phyloP scores from a whole-genome alignment of 2,888 invertebrate species.

The Parnassius smintheus region DNA sequence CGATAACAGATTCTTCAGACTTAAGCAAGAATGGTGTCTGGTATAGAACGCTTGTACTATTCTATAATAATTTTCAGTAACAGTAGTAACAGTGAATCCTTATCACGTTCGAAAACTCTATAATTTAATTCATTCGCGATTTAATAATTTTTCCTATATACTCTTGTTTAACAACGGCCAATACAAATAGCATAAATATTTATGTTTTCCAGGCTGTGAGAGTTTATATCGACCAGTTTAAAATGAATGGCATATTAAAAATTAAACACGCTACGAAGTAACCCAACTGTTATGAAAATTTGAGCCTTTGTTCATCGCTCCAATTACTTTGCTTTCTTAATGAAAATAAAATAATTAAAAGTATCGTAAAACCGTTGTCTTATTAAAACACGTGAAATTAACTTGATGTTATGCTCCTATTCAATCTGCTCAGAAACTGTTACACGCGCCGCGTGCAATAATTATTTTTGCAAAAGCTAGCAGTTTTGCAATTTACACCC shows the following conservation, averaged over 20 bases:
- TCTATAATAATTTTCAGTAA: too few species aligned
- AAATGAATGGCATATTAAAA: not conserved
- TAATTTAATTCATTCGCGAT: too few species aligned
- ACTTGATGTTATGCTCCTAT: constrained; percentile 12
- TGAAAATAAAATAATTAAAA: constrained; percentile 18
- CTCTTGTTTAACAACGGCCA: too few species aligned
- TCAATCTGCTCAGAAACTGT: constrained; percentile 14
- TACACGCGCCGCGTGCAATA: constrained; percentile 7
- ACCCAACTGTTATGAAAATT: constrained; percentile 8
- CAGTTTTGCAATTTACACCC: constrained; percentile 24
- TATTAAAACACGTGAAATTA: constrained; percentile 6
- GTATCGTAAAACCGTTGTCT: constrained; percentile 10
- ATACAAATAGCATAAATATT: too few species aligned
- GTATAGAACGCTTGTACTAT: constrained; percentile 1
- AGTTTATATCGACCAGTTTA: not conserved
- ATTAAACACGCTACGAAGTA: constrained; percentile 3
- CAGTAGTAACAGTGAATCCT: too few species aligned
- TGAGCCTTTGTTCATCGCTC: constrained; percentile 12
- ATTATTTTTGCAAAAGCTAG: constrained; percentile 15
- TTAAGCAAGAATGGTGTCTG: not conserved
- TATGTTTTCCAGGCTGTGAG: too few species aligned
- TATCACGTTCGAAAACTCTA: too few species aligned
- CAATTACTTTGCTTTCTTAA: constrained; percentile 20
- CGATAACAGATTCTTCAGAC: too few species aligned
- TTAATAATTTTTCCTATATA: too few species aligned